These are phyloP conservation scores for Galleria mellonella DNA, from an alignment of 1,140 invertebrate genomes.

Conservation along the genomic window DNA sequence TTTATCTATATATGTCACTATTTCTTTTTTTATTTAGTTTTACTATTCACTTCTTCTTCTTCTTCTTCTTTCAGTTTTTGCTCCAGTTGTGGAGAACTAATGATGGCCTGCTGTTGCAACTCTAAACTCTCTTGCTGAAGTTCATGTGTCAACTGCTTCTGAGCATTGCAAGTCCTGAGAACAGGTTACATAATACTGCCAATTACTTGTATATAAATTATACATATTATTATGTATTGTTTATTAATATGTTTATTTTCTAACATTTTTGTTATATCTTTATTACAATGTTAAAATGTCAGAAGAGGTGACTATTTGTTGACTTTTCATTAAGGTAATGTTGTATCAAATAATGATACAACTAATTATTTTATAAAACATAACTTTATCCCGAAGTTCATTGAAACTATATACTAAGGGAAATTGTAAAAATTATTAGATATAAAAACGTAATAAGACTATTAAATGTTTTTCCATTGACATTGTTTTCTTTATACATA, in stretches of 20 bases:
- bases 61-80: conserved; percentile 46
- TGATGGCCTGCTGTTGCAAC: conserved; percentile 61
- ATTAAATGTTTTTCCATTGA: conserved; percentile 10
- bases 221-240: conserved; percentile 1
- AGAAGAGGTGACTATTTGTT: conserved; percentile 30
- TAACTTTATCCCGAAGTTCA: conserved; percentile 17
- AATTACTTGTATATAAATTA: conserved; percentile 26
- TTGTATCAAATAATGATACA: conserved; percentile 7
- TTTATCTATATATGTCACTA: too few species aligned
- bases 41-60: conserved; percentile 7
- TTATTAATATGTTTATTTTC: conserved; percentile 5
- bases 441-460: conserved; percentile 1
- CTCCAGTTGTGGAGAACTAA: conserved; percentile 51
- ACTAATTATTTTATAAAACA: conserved; percentile 15
- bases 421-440: conserved; percentile 8
- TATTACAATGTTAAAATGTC: conserved; percentile 33
- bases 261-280: conserved; percentile 22
- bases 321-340: conserved; percentile 17
- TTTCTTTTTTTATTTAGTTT: too few species aligned
- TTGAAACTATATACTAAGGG: not conserved
- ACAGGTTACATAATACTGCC: conserved; percentile 12
- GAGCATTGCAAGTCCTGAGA: conserved; percentile 48
- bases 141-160: conserved; percentile 55
- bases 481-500: conserved; percentile 19
- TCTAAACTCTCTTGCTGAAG: conserved; percentile 64